Conservation (phyloP, 2,888 invertebrate species). For the Acrobasis repandana region DNA sequence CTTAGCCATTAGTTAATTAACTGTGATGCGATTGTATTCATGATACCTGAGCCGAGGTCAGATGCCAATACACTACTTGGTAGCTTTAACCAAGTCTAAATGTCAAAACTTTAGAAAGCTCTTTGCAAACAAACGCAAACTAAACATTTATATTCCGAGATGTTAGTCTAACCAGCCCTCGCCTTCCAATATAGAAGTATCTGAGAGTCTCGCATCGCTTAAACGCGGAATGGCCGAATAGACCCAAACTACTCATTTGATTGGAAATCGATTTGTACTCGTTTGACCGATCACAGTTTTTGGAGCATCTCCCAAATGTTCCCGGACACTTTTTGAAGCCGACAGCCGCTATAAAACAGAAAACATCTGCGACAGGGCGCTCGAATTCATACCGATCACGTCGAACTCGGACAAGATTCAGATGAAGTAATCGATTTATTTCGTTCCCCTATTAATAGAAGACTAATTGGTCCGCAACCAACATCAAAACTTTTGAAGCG, state of each 20-base stretch:
- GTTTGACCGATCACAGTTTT: slow-evolving; percentile 31
- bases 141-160: neutral
- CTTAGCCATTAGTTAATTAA: slow-evolving; percentile 22
- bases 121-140: slow-evolving; percentile 32
- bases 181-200: neutral
- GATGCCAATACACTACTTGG: slow-evolving; percentile 42
- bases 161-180: neutral
- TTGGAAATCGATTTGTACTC: slow-evolving; percentile 22
- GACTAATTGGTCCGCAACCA: slow-evolving; percentile 21
- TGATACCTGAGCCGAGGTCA: slow-evolving; percentile 39
- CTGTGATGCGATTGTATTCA: neutral
- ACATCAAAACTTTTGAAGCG: slow-evolving; percentile 20
- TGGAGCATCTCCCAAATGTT: slow-evolving; percentile 39
- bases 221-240: neutral
- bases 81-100: slow-evolving; percentile 36
- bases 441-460: slow-evolving; percentile 18
- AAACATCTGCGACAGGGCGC: slow-evolving; percentile 27
- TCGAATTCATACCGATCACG: slow-evolving; percentile 25
- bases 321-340: slow-evolving; percentile 56
- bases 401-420: slow-evolving; percentile 29
- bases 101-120: slow-evolving; percentile 38
- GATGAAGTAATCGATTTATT: slow-evolving; percentile 18
- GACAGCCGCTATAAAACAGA: slow-evolving; percentile 42
- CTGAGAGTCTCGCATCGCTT: neutral
- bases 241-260: slow-evolving; percentile 20